phyloP scores from a whole-genome alignment of 92 coral and sea anemone genomes.

The Porites evermanni region DNA sequence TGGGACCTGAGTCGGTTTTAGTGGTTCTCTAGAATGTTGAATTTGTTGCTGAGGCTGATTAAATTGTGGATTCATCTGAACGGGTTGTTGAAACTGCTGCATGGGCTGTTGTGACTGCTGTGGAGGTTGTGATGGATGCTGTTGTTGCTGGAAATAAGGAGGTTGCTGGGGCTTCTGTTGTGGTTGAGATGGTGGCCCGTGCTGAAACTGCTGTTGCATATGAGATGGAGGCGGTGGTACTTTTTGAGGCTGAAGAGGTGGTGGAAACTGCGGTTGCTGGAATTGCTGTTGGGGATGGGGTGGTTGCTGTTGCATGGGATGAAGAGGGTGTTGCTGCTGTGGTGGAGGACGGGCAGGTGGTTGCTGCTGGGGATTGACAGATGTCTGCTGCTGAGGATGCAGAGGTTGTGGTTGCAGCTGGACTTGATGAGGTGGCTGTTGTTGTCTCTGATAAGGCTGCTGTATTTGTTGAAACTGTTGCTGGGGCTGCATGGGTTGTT shows the following conservation, averaged over 20 bases:
- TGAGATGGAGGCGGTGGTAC: constrained; percentile 33
- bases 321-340: constrained; percentile 23
- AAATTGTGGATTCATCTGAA: constrained; percentile 45
- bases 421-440: constrained; percentile 17
- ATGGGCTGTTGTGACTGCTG: constrained; percentile 58
- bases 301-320: constrained; percentile 46
- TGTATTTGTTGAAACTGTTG: constrained; percentile 55
- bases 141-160: neutral
- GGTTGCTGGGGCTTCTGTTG: neutral
- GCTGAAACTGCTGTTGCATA: constrained; percentile 37
- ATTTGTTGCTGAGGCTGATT: constrained; percentile 42
- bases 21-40: constrained; percentile 22
- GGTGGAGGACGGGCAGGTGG: constrained; percentile 21
- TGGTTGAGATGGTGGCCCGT: constrained; percentile 30
- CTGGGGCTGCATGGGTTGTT: constrained; percentile 30
- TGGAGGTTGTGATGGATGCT: constrained; percentile 44
- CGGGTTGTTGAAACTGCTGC: constrained; percentile 53
- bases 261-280: neutral
- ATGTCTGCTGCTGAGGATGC: constrained; percentile 35
- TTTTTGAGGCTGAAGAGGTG: neutral
- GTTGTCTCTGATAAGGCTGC: constrained; percentile 50
- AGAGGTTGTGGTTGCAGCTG: constrained; percentile 42
- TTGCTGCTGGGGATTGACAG: constrained; percentile 34
- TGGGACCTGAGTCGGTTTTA: constrained; percentile 39
- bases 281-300: constrained; percentile 39